phyloP scores from a whole-genome alignment of 2,113 vertebrate genomes.

The Phalacrocorax aristotelis region DNA sequence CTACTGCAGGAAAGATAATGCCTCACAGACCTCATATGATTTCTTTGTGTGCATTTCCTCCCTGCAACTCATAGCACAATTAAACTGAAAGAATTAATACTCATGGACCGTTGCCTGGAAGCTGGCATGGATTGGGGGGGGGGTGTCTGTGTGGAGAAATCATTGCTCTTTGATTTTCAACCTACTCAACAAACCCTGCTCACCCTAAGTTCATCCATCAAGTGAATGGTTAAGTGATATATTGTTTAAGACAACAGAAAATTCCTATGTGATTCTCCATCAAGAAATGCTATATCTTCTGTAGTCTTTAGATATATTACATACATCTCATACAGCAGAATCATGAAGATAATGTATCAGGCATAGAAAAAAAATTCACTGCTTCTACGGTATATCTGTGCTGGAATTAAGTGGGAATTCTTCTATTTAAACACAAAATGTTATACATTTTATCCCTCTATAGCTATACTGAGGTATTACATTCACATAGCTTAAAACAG shows the following conservation, averaged over 20 bases:
- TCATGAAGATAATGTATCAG: neutral
- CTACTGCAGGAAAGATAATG: neutral
- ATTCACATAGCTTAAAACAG: neutral
- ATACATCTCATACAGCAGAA: neutral
- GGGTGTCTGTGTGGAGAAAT: neutral
- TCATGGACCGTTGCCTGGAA: neutral
- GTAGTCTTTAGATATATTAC: neutral
- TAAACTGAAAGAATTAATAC: slow-evolving; percentile 45
- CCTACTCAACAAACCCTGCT: neutral
- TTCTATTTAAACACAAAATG: neutral
- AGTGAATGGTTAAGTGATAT: neutral
- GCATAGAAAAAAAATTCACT: neutral
- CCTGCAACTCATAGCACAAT: slow-evolving; percentile 5
- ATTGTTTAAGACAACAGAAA: neutral
- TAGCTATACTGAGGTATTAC: neutral
- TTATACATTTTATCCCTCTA: neutral
- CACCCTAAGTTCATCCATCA: slow-evolving; percentile 43
- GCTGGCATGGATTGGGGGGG: neutral
- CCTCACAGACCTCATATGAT: slow-evolving; percentile 1
- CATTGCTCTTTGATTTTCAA: slow-evolving; percentile 40
- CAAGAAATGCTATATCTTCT: neutral
- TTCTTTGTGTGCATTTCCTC: neutral
- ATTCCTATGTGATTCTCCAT: neutral
- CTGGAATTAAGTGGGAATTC: neutral
- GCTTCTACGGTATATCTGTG: neutral